Base-by-base conservation (phyloP, 2,113 vertebrate species). In the Vidua chalybeata region DNA sequence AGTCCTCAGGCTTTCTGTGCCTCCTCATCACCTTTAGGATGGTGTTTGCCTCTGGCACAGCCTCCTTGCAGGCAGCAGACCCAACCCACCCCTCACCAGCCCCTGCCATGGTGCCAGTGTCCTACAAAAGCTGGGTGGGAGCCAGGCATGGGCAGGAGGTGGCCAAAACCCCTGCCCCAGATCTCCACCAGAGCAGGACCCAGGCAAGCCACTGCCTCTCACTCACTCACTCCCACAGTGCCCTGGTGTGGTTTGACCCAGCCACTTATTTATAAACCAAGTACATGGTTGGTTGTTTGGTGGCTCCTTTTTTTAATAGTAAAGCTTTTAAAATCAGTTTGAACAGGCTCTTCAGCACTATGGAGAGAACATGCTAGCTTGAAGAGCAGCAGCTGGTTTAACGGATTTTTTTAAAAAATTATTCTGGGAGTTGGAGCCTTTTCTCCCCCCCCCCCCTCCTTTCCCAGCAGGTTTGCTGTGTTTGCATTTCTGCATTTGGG, bases 41-140 rank as follows among this genome's bases (percentile, higher is more conserved):
- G 39, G 5, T 20, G 24, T 54, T 84, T 87, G 61, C n/a, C 64
- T 77, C 73, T 2, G 1, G 33, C 67, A 79, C 58, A 59, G 66
- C 58, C 52, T 76, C 63, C 33, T 61, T 33, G 21, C 58, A 68
- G 75, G 59, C 87, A 84, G 68, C 59, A 74, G 55, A 48, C 19
- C 77, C 37, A 48, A 43, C 39, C 11, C 1, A 0, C 22, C n/a
- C 61, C 51, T 73, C 8, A 0, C n/a, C 73, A 84, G 49, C 59
- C 46, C 64, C n/a, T 19, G 1, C n/a, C 0, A 0, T 0, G 10
- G 30, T 69, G 24, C 46, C 6, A 2, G 41, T 69, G 81, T 45
- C n/a, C 77, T 15, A 5, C 28, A 41, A 79, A 83, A 71, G 61
- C 37, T 7, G 4, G 5, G 17, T 79, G 84, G 39, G 54, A 80